phyloP scores from a whole-genome alignment of 2,888 invertebrate species.

The Eurytoma californica region DNA sequence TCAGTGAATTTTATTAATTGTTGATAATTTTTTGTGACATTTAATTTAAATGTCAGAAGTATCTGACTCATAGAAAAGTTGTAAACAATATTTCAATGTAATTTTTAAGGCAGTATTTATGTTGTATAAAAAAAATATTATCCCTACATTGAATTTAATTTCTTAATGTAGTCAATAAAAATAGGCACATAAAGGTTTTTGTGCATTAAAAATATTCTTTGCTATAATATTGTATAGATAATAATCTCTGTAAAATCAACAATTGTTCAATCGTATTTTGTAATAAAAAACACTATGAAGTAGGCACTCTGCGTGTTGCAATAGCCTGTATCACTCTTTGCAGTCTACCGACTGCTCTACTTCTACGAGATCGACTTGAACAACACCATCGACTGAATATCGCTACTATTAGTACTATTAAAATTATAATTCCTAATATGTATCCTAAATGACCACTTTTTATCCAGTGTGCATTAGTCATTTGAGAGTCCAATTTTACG shows the following conservation, averaged over 20 bases:
- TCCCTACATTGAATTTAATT: constrained; percentile 10
- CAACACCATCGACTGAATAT: constrained; percentile 66
- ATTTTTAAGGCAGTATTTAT: background rate
- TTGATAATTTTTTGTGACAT: too few relatives aligned
- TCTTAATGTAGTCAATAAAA: constrained; percentile 10
- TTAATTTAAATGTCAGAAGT: too few relatives aligned
- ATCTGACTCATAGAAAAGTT: too few relatives aligned
- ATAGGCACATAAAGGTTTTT: constrained; percentile 30
- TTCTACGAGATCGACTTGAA: constrained; percentile 69
- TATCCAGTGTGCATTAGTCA: constrained; percentile 55
- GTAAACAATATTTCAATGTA: background rate
- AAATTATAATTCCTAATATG: constrained; percentile 61
- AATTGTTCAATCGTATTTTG: constrained; percentile 30
- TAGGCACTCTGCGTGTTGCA: constrained; percentile 71
- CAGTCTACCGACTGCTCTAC: constrained; percentile 69
- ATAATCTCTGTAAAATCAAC: constrained; percentile 54
- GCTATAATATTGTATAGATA: constrained; percentile 25
- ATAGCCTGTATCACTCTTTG: constrained; percentile 72
- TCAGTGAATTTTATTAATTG: too few relatives aligned
- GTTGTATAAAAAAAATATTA: constrained; percentile 5
- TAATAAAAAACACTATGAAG: constrained; percentile 62
- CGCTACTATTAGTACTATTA: constrained; percentile 63
- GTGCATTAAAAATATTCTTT: constrained; percentile 36
- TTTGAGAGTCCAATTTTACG: constrained; percentile 47
- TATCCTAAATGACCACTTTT: constrained; percentile 64